Percentiles rank a stretch among this genome's conserved stretches.
Evolutionary conservation across 2,113 vertebrate genomes (phyloP).

Genomic region (Stigmatopora nigra): DNA sequence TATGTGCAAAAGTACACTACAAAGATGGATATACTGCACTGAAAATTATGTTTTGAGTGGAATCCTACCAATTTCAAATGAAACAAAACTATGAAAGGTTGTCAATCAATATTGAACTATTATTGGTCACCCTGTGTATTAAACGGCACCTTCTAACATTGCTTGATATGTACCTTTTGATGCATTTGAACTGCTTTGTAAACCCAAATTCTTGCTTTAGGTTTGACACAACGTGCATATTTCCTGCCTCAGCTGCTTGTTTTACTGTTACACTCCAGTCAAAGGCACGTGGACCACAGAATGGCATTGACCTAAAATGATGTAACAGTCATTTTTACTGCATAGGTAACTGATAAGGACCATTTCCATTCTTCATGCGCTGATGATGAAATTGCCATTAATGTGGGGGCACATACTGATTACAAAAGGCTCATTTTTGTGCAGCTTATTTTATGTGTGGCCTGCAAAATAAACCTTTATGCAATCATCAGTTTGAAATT

Average conservation of each 20-base stretch:
- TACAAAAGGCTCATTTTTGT: conserved; percentile 7
- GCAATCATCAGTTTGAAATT: conserved; percentile 10
- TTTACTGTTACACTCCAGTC: background rate
- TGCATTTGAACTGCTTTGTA: background rate
- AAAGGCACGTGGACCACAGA: background rate
- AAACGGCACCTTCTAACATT: background rate
- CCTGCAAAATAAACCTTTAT: conserved; percentile 44
- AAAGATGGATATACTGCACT: background rate
- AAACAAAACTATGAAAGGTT: background rate
- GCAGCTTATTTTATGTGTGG: conserved; percentile 25
- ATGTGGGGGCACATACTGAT: background rate
- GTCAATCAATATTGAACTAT: background rate
- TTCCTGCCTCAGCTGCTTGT: background rate
- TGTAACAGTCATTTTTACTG: background rate
- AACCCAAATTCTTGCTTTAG: background rate
- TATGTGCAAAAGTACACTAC: background rate
- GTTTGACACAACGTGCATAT: background rate
- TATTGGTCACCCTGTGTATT: background rate
- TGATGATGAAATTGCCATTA: background rate
- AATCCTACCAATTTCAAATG: background rate
- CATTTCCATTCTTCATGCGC: background rate
- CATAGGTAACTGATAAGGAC: background rate
- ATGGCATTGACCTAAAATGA: background rate
- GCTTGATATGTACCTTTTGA: background rate
- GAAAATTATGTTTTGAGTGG: background rate